Evolutionary conservation across 2,888 invertebrate genomes (phyloP).

Genomic region (Drosophila conformis): DNA sequence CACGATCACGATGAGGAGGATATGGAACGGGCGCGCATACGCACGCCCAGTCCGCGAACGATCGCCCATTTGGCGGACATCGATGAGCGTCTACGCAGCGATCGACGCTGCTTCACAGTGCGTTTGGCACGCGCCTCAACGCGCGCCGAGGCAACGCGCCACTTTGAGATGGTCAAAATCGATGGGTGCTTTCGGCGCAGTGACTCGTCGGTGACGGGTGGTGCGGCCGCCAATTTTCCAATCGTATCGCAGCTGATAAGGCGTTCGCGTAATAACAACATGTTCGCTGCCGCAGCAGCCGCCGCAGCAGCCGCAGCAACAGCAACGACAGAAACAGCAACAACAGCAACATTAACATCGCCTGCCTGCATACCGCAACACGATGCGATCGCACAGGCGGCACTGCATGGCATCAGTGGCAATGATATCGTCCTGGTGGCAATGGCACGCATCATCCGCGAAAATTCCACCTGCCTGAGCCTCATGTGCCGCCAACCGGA

Average conservation of each 20-base stretch:
- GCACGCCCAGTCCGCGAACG: conserved; percentile 65
- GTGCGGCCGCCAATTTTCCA: conserved; percentile 85
- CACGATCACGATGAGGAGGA: not conserved
- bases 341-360: conserved; percentile 63
- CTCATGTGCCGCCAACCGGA: conserved; percentile 89
- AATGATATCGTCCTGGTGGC: conserved; percentile 90
- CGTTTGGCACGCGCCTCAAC: conserved; percentile 89
- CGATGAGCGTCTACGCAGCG: conserved; percentile 84
- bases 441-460: conserved; percentile 90
- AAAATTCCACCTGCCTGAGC: conserved; percentile 84
- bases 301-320: conserved; percentile 48
- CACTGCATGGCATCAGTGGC: conserved; percentile 86
- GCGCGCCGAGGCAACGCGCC: conserved; percentile 88
- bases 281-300: conserved; percentile 72
- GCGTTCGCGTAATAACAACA: conserved; percentile 84
- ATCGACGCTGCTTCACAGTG: conserved; percentile 87
- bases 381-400: conserved; percentile 85
- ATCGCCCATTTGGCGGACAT: conserved; percentile 74
- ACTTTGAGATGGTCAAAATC: conserved; percentile 89
- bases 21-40: conserved; percentile 20
- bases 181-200: conserved; percentile 88
- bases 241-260: conserved; percentile 85
- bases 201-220: conserved; percentile 86
- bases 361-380: conserved; percentile 72
- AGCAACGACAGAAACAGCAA: conserved; percentile 64